phyloP scores from a whole-genome alignment of 2,888 invertebrate species.

The Oscheius myriophilus region DNA sequence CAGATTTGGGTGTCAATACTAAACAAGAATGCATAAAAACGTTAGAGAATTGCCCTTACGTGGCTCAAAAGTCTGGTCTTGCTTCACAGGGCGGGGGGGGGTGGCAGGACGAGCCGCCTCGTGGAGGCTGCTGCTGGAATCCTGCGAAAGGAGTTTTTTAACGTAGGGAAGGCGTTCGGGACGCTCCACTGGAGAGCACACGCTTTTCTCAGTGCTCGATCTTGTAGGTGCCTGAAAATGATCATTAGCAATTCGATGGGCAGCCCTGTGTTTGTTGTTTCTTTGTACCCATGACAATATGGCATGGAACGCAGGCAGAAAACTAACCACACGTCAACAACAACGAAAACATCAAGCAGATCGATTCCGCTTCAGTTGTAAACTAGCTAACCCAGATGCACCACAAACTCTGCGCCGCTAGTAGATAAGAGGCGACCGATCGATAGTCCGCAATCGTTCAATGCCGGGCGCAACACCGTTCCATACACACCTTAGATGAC shows the following conservation, averaged over 20 bases:
- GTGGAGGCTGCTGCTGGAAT: constrained; percentile 23
- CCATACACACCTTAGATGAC: constrained; percentile 26
- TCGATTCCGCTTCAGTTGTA: too few species aligned
- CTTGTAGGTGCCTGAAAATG: constrained; percentile 24
- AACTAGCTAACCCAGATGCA: too few species aligned
- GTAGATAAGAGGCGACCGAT: constrained; percentile 29
- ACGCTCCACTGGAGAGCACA: constrained; percentile 24
- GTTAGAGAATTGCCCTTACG: constrained; percentile 1
- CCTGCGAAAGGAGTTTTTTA: constrained; percentile 27
- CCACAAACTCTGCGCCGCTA: not conserved
- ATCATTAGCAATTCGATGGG: too few species aligned
- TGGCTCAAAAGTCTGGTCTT: constrained; percentile 23
- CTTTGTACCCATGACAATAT: too few species aligned
- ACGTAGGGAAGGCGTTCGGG: constrained; percentile 30
- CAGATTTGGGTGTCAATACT: constrained; percentile 52
- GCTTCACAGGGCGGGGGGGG: constrained; percentile 11
- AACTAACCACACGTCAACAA: too few species aligned
- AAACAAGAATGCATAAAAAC: constrained; percentile 12
- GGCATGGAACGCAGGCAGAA: too few species aligned
- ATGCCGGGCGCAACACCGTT: too few species aligned
- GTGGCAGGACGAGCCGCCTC: constrained; percentile 9
- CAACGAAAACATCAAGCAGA: too few species aligned
- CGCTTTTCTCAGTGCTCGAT: constrained; percentile 29
- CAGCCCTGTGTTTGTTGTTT: too few species aligned
- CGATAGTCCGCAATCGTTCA: constrained; percentile 15